Base-by-base conservation (phyloP, 2,113 vertebrate genomes). In the Sander lucioperca region DNA sequence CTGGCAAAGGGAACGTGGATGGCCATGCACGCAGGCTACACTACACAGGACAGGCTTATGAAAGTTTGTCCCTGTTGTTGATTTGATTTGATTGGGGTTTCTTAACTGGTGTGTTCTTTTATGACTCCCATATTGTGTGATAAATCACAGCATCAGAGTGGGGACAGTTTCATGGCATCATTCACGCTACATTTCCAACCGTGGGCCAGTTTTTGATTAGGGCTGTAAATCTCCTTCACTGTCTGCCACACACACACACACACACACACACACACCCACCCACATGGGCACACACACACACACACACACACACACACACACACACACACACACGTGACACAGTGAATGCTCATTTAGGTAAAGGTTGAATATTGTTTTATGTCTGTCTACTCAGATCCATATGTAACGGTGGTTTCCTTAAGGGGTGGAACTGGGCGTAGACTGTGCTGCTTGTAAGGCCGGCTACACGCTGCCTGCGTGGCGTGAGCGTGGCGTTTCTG, bases 121-220 rank as follows among this genome's bases (percentile, higher is more conserved):
- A 88, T 86, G 86, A 88, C 80, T 86, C 79, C 64, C 76, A 78
- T 68, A 68, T 90, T 21, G 72, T 84, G 89, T 85, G 86, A 94
- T 95, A 92, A 93, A 96, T 95, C 92, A 94, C 83, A 71, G 82
- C 91, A 82, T 95, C 93, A 75, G 77, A 84, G 79, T 80, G 53
- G 89, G 86, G 92, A 95, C 91, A 93, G 88, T 89, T 95, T 94
- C 81, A 95, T 93, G 92, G 94, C 91, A 93, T 93, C 87, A 92
- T 93, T 94, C 92, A 95, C 83, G 94, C 92, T 95, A 94, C 94
- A 95, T 96, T 96, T 95, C 91, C 93, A 94, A 84, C 89, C 33
- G 59, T 54, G 77, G 68, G 91, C 77, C 89, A 84, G 88, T 72
- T 92, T 95, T 93, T 96, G 94, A 96, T 96, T 96, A 92, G 89